Percentiles rank a stretch among this genome's conserved stretches.
phyloP scores from a whole-genome alignment of 2,113 vertebrate species.

The Boulengeromyrus knoepffleri region DNA sequence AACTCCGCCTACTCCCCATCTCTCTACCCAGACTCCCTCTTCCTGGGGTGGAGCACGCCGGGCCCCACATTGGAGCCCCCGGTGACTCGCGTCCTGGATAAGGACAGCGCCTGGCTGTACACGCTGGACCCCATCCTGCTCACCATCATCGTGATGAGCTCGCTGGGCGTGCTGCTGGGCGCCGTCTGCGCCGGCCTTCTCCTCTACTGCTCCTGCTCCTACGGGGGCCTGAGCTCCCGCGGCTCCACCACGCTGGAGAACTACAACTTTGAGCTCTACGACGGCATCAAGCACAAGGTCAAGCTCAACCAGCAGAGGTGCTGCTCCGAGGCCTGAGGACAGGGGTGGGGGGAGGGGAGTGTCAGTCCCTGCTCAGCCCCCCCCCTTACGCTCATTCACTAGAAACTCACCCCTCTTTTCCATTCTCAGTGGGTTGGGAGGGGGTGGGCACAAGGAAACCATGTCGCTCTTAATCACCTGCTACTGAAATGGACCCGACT shows the following conservation, averaged over 20 bases:
- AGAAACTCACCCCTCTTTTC: neutral
- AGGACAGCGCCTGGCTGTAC: constrained; percentile 90
- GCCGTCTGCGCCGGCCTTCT: constrained; percentile 89
- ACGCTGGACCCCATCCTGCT: constrained; percentile 94
- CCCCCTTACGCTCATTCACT: neutral
- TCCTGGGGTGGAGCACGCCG: constrained; percentile 45
- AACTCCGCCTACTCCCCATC: neutral
- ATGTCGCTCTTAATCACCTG: neutral
- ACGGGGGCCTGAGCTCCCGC: constrained; percentile 81
- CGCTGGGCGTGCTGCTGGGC: constrained; percentile 85
- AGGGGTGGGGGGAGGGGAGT: neutral
- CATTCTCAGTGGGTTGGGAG: neutral
- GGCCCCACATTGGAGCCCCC: constrained; percentile 50
- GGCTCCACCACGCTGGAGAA: constrained; percentile 96
- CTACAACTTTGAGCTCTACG: constrained; percentile 98
- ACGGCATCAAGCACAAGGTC: constrained; percentile 97
- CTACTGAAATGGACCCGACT: neutral
- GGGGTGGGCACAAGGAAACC: neutral
- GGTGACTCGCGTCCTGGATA: constrained; percentile 64
- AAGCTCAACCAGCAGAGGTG: constrained; percentile 98
- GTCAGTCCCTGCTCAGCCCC: neutral
- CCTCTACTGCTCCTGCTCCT: constrained; percentile 95
- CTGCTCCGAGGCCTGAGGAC: constrained; percentile 86
- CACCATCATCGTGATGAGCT: constrained; percentile 98
- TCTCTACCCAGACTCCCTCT: constrained; percentile 35